phyloP scores from a whole-genome alignment of 2,888 invertebrate genomes.

The Protodeltote pygarga region DNA sequence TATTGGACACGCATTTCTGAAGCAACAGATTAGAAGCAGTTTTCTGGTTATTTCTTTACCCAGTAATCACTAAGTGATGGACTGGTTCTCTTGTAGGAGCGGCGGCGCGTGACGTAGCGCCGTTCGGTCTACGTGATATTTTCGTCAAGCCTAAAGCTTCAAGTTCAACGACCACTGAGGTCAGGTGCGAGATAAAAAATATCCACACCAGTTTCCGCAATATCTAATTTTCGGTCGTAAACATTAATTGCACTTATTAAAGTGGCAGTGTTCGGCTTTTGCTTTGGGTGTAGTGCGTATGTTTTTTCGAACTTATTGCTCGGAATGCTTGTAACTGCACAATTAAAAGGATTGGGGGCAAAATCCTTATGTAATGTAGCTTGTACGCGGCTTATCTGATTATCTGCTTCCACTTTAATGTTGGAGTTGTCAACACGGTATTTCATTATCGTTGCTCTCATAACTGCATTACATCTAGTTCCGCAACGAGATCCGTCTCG shows the following conservation, averaged over 20 bases:
- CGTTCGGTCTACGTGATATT: constrained; percentile 71
- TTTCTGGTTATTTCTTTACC: constrained; percentile 57
- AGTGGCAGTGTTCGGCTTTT: constrained; percentile 50
- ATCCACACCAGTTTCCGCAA: constrained; percentile 64
- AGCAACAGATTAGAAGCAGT: constrained; percentile 51
- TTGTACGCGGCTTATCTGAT: constrained; percentile 40
- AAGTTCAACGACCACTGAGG: constrained; percentile 78
- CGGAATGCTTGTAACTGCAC: constrained; percentile 26
- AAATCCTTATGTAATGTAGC: constrained; percentile 36
- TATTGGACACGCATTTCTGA: constrained; percentile 28
- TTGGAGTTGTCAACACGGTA: constrained; percentile 45
- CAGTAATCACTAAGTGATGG: constrained; percentile 54
- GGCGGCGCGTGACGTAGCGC: constrained; percentile 66
- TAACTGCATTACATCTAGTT: constrained; percentile 52
- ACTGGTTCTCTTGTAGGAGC: constrained; percentile 51
- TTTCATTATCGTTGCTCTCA: constrained; percentile 45
- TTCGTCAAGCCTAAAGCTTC: constrained; percentile 60
- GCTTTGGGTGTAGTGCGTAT: constrained; percentile 30
- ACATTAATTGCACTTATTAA: constrained; percentile 71
- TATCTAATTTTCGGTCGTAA: constrained; percentile 78
- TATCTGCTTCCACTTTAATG: constrained; percentile 35
- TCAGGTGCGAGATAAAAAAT: constrained; percentile 71
- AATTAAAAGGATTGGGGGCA: constrained; percentile 23
- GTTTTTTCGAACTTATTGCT: constrained; percentile 30
- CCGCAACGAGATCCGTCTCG: constrained; percentile 56